These are phyloP conservation scores for Drosophila yakuba DNA, from an alignment of 1,140 invertebrate genomes.

Conservation along the genomic window DNA sequence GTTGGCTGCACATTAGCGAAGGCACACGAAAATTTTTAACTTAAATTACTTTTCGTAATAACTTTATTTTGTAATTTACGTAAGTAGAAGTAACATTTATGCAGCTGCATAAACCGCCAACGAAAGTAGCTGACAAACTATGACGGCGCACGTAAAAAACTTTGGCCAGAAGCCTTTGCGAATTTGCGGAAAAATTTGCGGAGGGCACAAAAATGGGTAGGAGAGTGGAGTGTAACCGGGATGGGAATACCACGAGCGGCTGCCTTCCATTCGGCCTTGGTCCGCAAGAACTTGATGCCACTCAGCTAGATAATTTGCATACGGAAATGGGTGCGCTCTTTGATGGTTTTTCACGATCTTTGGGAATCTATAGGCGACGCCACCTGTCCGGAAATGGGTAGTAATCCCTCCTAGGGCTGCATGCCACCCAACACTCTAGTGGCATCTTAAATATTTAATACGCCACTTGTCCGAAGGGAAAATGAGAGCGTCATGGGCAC, in stretches of 20 bases:
- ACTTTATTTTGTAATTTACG: slow-evolving; percentile 83
- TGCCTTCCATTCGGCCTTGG: slow-evolving; percentile 35
- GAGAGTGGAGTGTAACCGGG: too few relatives aligned
- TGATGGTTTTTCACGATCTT: slow-evolving; percentile 41
- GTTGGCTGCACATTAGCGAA: slow-evolving; percentile 75
- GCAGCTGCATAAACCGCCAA: slow-evolving; percentile 76
- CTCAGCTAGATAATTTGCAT: slow-evolving; percentile 50
- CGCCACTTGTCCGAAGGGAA: slow-evolving; percentile 42
- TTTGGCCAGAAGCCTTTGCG: slow-evolving; percentile 69
- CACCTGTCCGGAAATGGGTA: slow-evolving; percentile 21
- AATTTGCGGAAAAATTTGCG: slow-evolving; percentile 62
- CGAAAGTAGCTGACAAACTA: slow-evolving; percentile 81
- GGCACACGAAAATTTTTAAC: slow-evolving; percentile 80
- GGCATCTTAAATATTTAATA: slow-evolving; percentile 55
- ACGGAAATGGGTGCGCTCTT: slow-evolving; percentile 37
- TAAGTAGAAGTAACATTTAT: slow-evolving; percentile 83
- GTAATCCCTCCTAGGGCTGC: slow-evolving; percentile 5
- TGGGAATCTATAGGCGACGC: slow-evolving; percentile 37
- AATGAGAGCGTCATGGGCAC: slow-evolving; percentile 18
- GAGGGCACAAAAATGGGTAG: slow-evolving; percentile 1
- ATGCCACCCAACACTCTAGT: slow-evolving; percentile 12
- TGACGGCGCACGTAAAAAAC: slow-evolving; percentile 79
- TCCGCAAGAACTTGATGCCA: slow-evolving; percentile 31
- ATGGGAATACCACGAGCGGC: neutral
- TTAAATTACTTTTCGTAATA: slow-evolving; percentile 83